Conservation (phyloP, 2,888 invertebrate species). For the Marasmarcha lunaedactyla region DNA sequence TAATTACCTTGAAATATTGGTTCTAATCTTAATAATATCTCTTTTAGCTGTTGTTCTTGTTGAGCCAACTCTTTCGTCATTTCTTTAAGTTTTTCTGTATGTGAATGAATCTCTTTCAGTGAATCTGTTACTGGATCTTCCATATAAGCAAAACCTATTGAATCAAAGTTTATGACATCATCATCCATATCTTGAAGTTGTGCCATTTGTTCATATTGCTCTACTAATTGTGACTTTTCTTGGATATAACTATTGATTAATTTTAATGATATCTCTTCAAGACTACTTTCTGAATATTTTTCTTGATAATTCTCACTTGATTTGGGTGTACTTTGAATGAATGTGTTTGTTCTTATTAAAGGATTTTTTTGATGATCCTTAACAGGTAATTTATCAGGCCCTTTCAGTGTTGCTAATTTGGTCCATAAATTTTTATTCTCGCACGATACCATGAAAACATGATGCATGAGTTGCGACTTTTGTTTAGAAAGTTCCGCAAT, state of each 20-base stretch:
- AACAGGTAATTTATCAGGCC: constrained; percentile 26
- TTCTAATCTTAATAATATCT: constrained; percentile 45
- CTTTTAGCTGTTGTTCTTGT: constrained; percentile 74
- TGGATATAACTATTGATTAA: constrained; percentile 76
- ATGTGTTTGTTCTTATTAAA: constrained; percentile 68
- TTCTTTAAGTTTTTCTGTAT: constrained; percentile 72
- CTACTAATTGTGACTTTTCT: constrained; percentile 76
- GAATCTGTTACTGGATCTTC: constrained; percentile 73
- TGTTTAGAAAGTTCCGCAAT: constrained; percentile 79
- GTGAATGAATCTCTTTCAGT: constrained; percentile 73
- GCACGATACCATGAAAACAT: constrained; percentile 83
- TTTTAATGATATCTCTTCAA: constrained; percentile 83
- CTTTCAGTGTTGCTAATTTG: constrained; percentile 71
- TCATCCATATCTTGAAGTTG: constrained; percentile 69
- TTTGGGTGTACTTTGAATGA: constrained; percentile 76
- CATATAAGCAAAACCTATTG: constrained; percentile 73
- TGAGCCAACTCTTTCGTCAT: constrained; percentile 72
- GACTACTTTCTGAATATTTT: constrained; percentile 70
- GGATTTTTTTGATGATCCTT: constrained; percentile 38
- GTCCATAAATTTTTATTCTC: constrained; percentile 87
- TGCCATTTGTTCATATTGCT: constrained; percentile 76
- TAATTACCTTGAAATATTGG: constrained; percentile 35
- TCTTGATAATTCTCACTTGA: constrained; percentile 68
- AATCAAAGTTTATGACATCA: constrained; percentile 67
- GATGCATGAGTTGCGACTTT: constrained; percentile 81